A percentile compares a stretch with the other conserved stretches of the same genome.
Evolutionary conservation across 2,888 invertebrate genomes (phyloP).

Genomic region (Ectemnius continuus): DNA sequence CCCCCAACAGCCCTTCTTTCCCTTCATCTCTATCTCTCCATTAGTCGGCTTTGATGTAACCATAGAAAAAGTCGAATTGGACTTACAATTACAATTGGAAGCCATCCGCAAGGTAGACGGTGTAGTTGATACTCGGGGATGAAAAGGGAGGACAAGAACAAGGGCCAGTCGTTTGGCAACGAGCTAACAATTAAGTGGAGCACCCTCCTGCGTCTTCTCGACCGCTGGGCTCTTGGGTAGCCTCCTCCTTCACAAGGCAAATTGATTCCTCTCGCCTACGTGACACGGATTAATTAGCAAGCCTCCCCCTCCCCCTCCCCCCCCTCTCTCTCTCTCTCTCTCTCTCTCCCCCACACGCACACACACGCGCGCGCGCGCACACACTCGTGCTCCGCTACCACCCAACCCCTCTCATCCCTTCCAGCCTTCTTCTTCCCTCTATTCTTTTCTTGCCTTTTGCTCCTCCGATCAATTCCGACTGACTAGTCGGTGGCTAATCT

Average conservation of each 20-base stretch:
- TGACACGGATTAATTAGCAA: conserved; percentile 44
- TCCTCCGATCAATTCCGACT: too few relatives aligned
- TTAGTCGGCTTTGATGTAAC: too few relatives aligned
- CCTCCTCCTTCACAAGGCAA: conserved; percentile 25
- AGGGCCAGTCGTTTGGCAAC: conserved; percentile 20
- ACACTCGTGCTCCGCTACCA: background rate
- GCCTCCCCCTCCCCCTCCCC: conserved; percentile 19
- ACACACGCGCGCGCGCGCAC: background rate
- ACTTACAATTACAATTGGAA: too few relatives aligned
- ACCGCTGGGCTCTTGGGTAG: background rate
- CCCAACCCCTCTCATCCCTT: conserved; percentile 18
- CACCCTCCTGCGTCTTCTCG: conserved; percentile 24
- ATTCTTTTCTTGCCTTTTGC: background rate
- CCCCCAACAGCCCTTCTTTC: background rate
- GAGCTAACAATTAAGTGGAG: conserved; percentile 42
- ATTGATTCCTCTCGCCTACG: conserved; percentile 44
- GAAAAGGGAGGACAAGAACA: too few relatives aligned
- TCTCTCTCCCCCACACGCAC: background rate
- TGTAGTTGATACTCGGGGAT: too few relatives aligned
- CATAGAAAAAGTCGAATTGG: too few relatives aligned
- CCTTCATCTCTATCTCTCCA: background rate
- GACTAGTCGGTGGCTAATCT: too few relatives aligned
- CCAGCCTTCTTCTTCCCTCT: background rate
- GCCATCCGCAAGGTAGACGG: too few relatives aligned
- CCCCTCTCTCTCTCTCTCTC: background rate